Evolutionary conservation across 1,140 invertebrate genomes (phyloP).

Genomic region (Mercenaria mercenaria): DNA sequence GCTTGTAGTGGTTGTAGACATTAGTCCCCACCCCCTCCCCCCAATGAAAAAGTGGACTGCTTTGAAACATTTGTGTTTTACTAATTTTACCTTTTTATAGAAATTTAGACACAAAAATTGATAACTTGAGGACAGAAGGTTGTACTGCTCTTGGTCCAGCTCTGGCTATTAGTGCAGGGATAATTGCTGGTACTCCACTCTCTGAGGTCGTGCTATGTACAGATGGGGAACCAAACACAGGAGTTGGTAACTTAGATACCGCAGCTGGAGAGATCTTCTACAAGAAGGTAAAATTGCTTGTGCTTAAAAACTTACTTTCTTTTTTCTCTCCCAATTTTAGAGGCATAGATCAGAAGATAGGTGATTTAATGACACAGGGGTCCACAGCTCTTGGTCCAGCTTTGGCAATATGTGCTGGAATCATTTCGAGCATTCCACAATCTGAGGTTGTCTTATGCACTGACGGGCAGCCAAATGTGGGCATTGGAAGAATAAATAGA

Average conservation of each 20-base stretch:
- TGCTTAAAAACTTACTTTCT: neutral
- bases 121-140: conserved; percentile 70
- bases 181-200: conserved; percentile 72
- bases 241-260: conserved; percentile 73
- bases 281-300: conserved; percentile 18
- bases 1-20: too few species aligned
- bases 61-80: too few species aligned
- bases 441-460: conserved; percentile 83
- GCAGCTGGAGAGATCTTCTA: conserved; percentile 35
- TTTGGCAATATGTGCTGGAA: conserved; percentile 78
- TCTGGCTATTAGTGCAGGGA: conserved; percentile 78
- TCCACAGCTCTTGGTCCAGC: conserved; percentile 83
- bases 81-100: conserved; percentile 64
- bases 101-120: conserved; percentile 69
- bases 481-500: conserved; percentile 72
- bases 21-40: too few species aligned
- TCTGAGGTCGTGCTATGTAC: conserved; percentile 84
- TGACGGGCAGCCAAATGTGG: conserved; percentile 83
- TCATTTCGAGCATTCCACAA: conserved; percentile 72
- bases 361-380: conserved; percentile 69
- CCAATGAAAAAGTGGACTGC: too few species aligned
- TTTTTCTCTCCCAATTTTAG: conserved; percentile 57
- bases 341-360: conserved; percentile 68
- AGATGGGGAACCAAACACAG: conserved; percentile 83
- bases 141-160: conserved; percentile 83